Base-by-base conservation (phyloP, 2,797 vertebrate species). In the Adrianichthys oophorus region DNA sequence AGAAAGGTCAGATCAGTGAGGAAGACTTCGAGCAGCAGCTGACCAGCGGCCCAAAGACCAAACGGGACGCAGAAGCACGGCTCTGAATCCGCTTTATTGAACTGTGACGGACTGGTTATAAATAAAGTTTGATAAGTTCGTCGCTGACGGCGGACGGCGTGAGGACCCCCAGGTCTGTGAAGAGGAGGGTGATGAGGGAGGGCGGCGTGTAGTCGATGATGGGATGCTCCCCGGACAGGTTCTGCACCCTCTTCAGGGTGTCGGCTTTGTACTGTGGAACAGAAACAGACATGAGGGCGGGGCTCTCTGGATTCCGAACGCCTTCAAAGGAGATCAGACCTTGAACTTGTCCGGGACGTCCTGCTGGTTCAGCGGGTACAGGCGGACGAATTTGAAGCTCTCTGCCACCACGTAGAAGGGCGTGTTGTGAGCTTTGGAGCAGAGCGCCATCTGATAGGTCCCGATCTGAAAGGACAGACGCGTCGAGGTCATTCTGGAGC, bases 351-450 rank as follows among this genome's bases (percentile, higher is more conserved):
- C 95, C 0, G 98, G 97, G 8, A 99, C 96, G 0, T 99, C 98
- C 72, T 95, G 95, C 52, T 99, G 97, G 86, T 98, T 99, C 24
- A 99, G 93, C 0, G 98, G 98, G 67, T 96, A 99, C 17, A 99
- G 94, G 1, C 98, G 90, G 0, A 99, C 96, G 37, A 99, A 99
- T 78, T 99, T 99, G 82, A 99, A 99, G 56, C 97, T 99, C 85
- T 99, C 98, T 0, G 98, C 98, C 43, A 99, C 98, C 15, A 97
- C 97, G 0, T 99, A 99, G 80, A 99, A 99, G 0, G 95, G 96
- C 52, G 98, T 99, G 85, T 99, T 98, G 87, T 99, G 97, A 4
- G 95, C 94, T 87, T 99, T 98, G 51, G 97, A 94, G 6, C 98
- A 99, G 59, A 98, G 84, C 0, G 97, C 98, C 90, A 93, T 95